phyloP scores from a whole-genome alignment of 1,140 invertebrate species.

The Cheumatopsyche charites region DNA sequence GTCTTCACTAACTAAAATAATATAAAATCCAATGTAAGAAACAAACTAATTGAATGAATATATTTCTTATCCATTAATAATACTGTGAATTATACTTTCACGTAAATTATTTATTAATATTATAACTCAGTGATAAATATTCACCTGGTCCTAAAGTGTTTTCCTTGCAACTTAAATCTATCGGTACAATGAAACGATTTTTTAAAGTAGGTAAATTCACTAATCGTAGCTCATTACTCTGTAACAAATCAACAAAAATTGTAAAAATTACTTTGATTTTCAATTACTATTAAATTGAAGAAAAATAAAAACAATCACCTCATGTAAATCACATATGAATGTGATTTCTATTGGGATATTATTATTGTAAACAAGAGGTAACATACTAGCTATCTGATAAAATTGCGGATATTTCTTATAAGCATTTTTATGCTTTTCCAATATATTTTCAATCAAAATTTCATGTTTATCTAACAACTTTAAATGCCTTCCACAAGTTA shows the following conservation, averaged over 20 bases:
- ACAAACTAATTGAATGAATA: not conserved
- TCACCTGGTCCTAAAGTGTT: not conserved
- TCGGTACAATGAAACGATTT: slow-evolving; percentile 1
- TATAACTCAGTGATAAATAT: not conserved
- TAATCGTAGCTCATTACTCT: not conserved
- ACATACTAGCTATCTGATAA: slow-evolving; percentile 41
- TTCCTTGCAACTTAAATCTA: too few species aligned
- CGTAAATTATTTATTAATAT: not conserved
- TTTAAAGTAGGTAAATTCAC: slow-evolving; percentile 22
- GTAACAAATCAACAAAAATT: not conserved
- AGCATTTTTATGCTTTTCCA: slow-evolving; percentile 10
- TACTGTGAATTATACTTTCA: slow-evolving; percentile 18
- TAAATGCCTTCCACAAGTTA: slow-evolving; percentile 34
- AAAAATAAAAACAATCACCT: not conserved
- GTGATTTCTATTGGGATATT: slow-evolving; percentile 16
- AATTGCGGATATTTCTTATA: slow-evolving; percentile 40
- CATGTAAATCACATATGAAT: not conserved
- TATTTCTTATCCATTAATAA: not conserved
- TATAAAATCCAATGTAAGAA: slow-evolving; percentile 8
- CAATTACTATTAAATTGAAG: not conserved
- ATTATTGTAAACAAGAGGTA: slow-evolving; percentile 40
- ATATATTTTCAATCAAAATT: slow-evolving; percentile 31
- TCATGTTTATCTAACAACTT: slow-evolving; percentile 23
- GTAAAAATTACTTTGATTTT: too few species aligned
- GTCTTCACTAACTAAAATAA: slow-evolving; percentile 55